Evolutionary conservation across 2,113 vertebrate genomes (phyloP), one percentile per base, ranked within the genome.

Genomic region (Coptodon rendalli): DNA sequence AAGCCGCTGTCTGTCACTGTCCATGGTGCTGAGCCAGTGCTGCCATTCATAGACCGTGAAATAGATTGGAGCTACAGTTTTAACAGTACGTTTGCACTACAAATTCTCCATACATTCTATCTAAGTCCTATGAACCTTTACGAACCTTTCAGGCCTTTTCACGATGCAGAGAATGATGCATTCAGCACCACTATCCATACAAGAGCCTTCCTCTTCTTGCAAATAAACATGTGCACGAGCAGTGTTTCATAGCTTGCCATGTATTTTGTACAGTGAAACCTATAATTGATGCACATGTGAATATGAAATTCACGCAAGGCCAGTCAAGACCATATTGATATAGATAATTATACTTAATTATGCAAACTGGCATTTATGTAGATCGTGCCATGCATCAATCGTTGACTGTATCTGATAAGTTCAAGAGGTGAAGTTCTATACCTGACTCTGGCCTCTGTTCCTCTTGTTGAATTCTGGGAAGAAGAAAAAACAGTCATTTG

Each of bases 21-120:
- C 96, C 94, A 2, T 89, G 96, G 96, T 96, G 81, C 96, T 96
- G 95, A 95, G 91, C 56, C 57, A 40, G 63, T 31, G 27, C 50
- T 86, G 66, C 48, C 80, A 79, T 88, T 91, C 83, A 86, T 38
- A 89, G 53, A 86, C 73, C 79, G 4, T 85, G 76, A 90, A 86
- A 88, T 83, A 88, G 66, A 81, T 85, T 80, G 78, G 61, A 84
- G 85, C 83, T 89, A 61, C 83, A 85, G 9, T 90, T 91, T 89
- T 56, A 82, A 90, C 90, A 83, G 73, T 82, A 80, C 76, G 80
- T 88, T 89, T 92, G 84, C 66, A 86, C 73, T 80, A 50, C 71
- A 90, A 48, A 91, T 88, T 81, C 17, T 57, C n/a, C 63, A 80
- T 19, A 3, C 17, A n/a, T 29, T 82, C 45, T 61, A 38, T 87